These are phyloP conservation scores for Plagodis dolabraria DNA, from an alignment of 2,888 invertebrate species.

Conservation along the genomic window DNA sequence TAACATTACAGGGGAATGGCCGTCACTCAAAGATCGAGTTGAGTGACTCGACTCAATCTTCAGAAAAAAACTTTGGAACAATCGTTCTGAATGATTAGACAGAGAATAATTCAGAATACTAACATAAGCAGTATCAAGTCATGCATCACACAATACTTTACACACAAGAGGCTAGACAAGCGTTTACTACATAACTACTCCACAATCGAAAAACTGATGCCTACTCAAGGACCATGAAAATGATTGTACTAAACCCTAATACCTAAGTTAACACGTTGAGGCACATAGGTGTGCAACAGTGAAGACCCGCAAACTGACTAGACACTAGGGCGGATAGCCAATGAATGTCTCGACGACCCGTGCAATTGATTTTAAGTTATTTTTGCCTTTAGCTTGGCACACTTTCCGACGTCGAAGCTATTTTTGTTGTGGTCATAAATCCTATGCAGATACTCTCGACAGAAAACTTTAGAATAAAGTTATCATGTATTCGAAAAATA, in stretches of 20 bases:
- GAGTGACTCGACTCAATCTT: constrained; percentile 7
- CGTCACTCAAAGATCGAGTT: constrained; percentile 6
- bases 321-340: constrained; percentile 65
- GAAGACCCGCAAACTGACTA: constrained; percentile 53
- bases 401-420: constrained; percentile 43
- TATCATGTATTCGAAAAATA: constrained; percentile 2
- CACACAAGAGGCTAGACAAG: constrained; percentile 46
- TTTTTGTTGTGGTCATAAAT: neutral
- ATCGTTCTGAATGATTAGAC: constrained; percentile 31
- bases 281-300: constrained; percentile 58
- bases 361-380: constrained; percentile 80
- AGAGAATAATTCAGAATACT: constrained; percentile 35
- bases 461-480: too few species aligned
- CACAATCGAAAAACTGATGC: constrained; percentile 13
- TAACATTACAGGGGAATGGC: constrained; percentile 9
- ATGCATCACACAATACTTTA: constrained; percentile 50
- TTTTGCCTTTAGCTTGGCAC: constrained; percentile 71
- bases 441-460: too few species aligned
- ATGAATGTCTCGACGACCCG: constrained; percentile 51
- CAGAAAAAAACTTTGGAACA: neutral
- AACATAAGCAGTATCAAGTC: constrained; percentile 42
- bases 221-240: constrained; percentile 5
- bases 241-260: constrained; percentile 7
- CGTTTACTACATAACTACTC: constrained; percentile 31
- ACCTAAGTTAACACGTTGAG: constrained; percentile 11